These are phyloP conservation scores for Sebastes diaconus DNA, from an alignment of 2,797 vertebrate species.

Conservation along the genomic window DNA sequence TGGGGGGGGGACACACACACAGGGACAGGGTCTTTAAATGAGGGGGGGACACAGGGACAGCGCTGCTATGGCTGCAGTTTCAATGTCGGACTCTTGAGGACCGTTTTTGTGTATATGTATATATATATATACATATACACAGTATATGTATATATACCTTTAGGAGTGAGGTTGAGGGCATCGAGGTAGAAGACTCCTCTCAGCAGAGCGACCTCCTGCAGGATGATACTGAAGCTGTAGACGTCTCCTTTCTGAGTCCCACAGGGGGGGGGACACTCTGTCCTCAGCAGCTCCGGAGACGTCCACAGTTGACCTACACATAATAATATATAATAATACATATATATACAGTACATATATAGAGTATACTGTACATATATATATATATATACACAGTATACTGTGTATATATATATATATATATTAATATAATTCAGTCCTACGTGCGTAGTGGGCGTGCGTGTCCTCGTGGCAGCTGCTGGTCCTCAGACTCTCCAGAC, in stretches of 20 bases:
- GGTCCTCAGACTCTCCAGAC: constrained; percentile 85
- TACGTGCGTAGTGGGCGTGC: constrained; percentile 88
- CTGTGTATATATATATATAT: no score
- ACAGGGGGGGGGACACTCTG: constrained; percentile 62
- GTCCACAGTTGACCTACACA: constrained; percentile 90
- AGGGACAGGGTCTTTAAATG: no score
- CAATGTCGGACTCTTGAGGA: no score
- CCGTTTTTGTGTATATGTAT: no score
- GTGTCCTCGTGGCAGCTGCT: constrained; percentile 77
- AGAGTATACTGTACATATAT: no score
- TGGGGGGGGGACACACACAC: not conserved
- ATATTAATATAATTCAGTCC: not conserved
- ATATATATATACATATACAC: no score
- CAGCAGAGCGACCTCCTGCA: constrained; percentile 91
- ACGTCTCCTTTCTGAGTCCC: constrained; percentile 91
- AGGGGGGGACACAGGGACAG: no score
- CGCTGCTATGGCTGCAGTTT: no score
- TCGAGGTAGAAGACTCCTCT: constrained; percentile 89
- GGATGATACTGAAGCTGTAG: constrained; percentile 92
- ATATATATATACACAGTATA: no score
- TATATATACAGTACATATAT: no score
- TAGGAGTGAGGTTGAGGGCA: constrained; percentile 85
- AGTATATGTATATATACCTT: constrained; percentile 72
- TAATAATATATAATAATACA: no score
- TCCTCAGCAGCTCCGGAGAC: constrained; percentile 87